Evolutionary conservation across 2,113 vertebrate species (phyloP), one percentile per base, ranked within the genome.

Genomic region (Aegypius monachus): DNA sequence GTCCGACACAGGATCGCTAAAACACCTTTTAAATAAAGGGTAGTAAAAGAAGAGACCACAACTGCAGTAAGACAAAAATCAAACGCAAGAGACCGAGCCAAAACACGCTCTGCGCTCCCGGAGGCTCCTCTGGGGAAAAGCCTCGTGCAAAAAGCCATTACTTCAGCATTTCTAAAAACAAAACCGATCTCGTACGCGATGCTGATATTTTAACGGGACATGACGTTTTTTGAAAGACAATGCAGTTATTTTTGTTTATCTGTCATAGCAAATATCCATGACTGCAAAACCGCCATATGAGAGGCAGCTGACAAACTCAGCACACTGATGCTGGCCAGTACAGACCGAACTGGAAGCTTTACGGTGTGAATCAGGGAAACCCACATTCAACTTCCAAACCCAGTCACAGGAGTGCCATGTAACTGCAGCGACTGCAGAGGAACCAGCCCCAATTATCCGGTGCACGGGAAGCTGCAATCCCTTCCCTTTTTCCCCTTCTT

Each of bases 121-220:
- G 34, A 74, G 77, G 3, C 75, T 83, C 65, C 91, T 67, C 77
- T 0, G 2, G 86, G 71, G 91, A 86, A 88, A 89, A 92, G 83
- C 68, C 65, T 96, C 13, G 6, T 6, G 12, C 47, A 78, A 84
- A 85, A 96, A 96, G 72, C 68, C 80, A 74, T 67, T 86, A 85
- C 63, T 67, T 89, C 94, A 95, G 93, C 95, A 81, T 43, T 93
- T 91, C 83, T 83, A 61, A 95, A 90, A 88, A 47, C 85, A 70
- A 93, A 95, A 7, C 56, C 58, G 2, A 72, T 14, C 88, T 79
- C 3, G 0, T 80, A 23, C 3, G 2, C 4, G 11, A 27, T 9
- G 4, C 23, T 2, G n/a, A 6, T 70, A 31, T 59, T 90, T 85
- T 63, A 92, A 83, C n/a, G 66, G 81, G 59, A 90, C 58, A 48